phyloP scores from a whole-genome alignment of 2,797 vertebrate genomes.

The Pseudochirops corinnae region DNA sequence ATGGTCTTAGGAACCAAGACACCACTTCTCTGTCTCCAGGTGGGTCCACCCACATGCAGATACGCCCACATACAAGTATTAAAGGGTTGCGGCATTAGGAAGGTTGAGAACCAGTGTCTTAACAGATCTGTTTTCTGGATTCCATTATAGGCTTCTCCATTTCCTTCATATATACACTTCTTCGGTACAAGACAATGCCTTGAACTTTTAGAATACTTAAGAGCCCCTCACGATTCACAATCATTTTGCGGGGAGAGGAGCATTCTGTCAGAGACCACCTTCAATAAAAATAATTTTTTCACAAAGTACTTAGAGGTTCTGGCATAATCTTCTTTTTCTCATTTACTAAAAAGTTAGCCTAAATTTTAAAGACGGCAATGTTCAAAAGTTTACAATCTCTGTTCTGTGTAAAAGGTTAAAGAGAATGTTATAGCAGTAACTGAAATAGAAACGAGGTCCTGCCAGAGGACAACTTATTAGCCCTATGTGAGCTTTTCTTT shows the following conservation, averaged over 20 bases:
- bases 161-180: not conserved
- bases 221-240: not conserved
- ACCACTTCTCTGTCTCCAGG: no score
- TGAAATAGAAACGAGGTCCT: not conserved
- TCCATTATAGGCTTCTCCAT: not conserved
- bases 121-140: not conserved
- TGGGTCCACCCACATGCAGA: no score
- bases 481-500: not conserved
- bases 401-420: not conserved
- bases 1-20: no score
- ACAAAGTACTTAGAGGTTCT: not conserved
- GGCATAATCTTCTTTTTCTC: not conserved
- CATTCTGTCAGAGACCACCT: not conserved
- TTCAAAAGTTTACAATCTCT: not conserved
- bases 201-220: not conserved
- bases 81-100: no score
- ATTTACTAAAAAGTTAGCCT: not conserved
- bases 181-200: not conserved
- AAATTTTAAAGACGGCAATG: not conserved
- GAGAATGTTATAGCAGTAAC: not conserved
- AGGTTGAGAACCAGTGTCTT: no score
- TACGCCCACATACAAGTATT: no score
- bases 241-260: not conserved
- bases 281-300: not conserved
- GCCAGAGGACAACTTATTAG: not conserved